Evolutionary conservation across 2,888 invertebrate genomes (phyloP).

Genomic region (Sinhomidia bicolor): DNA sequence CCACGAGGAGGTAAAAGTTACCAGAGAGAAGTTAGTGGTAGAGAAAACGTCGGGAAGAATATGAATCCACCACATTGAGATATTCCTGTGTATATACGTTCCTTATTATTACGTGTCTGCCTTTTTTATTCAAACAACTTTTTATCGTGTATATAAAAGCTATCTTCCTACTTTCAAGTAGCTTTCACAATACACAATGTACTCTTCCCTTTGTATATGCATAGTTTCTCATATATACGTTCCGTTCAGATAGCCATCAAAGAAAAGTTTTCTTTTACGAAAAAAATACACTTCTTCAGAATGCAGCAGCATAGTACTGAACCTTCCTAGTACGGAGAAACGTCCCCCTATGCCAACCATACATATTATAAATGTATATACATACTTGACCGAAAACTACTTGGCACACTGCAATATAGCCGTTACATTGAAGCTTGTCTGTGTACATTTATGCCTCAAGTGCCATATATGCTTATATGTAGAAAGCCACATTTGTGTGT

Average conservation of each 20-base stretch:
- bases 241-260: background rate
- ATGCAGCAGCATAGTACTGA: background rate
- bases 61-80: conserved; percentile 33
- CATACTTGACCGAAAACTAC: background rate
- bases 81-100: conserved; percentile 38
- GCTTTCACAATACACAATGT: background rate
- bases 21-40: conserved; percentile 31
- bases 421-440: no score
- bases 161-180: background rate
- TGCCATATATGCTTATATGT: background rate
- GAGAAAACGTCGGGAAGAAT: conserved; percentile 48
- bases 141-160: background rate
- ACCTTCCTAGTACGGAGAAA: background rate
- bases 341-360: conserved; percentile 1
- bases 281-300: background rate
- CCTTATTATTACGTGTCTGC: conserved; percentile 17
- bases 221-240: background rate
- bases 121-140: background rate
- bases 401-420: no score
- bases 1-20: conserved; percentile 36
- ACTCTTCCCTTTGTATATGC: background rate
- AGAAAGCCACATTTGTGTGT: background rate
- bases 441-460: no score
- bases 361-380: background rate
- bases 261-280: background rate